These are phyloP conservation scores for Phyto melanocephala DNA, from an alignment of 2,888 invertebrate species.

Conservation along the genomic window DNA sequence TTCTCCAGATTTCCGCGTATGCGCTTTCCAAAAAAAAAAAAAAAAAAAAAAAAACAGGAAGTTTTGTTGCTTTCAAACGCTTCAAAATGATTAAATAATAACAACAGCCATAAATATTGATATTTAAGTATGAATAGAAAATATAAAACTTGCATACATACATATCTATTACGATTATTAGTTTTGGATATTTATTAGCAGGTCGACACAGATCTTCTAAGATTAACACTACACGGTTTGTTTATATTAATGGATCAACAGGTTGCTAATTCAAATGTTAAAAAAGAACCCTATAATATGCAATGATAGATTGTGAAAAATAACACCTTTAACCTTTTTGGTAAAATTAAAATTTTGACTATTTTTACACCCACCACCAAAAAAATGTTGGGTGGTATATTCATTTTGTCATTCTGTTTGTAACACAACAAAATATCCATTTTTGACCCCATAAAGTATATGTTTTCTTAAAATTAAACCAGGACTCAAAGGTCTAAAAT, in stretches of 20 bases:
- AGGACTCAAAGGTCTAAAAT: too few relatives aligned
- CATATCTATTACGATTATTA: neutral
- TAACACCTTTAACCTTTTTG: too few relatives aligned
- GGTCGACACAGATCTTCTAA: neutral
- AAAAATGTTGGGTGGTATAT: too few relatives aligned
- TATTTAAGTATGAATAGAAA: neutral
- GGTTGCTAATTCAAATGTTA: neutral
- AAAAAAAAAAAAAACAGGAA: too few relatives aligned
- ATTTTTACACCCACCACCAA: too few relatives aligned
- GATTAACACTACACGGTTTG: neutral
- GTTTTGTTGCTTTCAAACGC: slow-evolving; percentile 14
- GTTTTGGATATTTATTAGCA: neutral
- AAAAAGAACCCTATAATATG: neutral
- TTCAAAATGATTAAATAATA: slow-evolving; percentile 28
- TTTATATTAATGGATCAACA: neutral
- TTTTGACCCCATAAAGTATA: too few relatives aligned
- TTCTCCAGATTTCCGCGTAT: slow-evolving; percentile 65
- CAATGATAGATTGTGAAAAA: too few relatives aligned
- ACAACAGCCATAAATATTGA: neutral
- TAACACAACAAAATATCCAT: too few relatives aligned
- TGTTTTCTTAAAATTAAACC: too few relatives aligned
- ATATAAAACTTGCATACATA: neutral
- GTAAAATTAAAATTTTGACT: too few relatives aligned
- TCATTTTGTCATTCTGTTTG: too few relatives aligned
- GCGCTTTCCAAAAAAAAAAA: slow-evolving; percentile 49